These are phyloP conservation scores for Hipparchia sbordonii DNA, from an alignment of 2,888 invertebrate species.

Conservation along the genomic window DNA sequence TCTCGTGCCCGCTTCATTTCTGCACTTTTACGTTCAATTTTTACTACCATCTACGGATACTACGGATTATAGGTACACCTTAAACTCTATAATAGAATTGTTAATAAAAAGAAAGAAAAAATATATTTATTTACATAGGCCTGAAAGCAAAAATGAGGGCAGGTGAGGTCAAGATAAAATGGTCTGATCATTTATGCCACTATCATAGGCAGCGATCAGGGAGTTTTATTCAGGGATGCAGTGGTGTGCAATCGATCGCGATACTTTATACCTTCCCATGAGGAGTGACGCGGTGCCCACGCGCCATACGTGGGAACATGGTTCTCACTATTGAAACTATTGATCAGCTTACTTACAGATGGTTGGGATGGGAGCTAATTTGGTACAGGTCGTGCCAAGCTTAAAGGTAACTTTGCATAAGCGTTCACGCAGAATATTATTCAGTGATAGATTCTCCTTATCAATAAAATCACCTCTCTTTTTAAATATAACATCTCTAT, in stretches of 20 bases:
- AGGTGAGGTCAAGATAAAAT: conserved; percentile 51
- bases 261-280: conserved; percentile 80
- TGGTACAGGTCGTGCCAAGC: not conserved
- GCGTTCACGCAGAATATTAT: not conserved
- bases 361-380: conserved; percentile 8
- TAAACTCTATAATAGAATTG: no score
- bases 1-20: no score
- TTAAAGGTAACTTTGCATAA: no score
- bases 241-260: conserved; percentile 67
- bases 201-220: conserved; percentile 69
- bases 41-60: no score
- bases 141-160: conserved; percentile 38
- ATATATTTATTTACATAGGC: not conserved
- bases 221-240: conserved; percentile 62
- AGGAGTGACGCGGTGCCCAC: conserved; percentile 61
- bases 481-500: no score
- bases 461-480: no score
- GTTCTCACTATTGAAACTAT: conserved; percentile 37
- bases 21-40: no score
- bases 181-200: conserved; percentile 51
- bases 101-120: no score
- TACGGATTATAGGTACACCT: no score
- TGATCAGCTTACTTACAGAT: conserved; percentile 17
- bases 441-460: not conserved
- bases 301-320: conserved; percentile 60